Conservation (phyloP, 1,140 invertebrate genomes). For the Drosophila micromelanica region DNA sequence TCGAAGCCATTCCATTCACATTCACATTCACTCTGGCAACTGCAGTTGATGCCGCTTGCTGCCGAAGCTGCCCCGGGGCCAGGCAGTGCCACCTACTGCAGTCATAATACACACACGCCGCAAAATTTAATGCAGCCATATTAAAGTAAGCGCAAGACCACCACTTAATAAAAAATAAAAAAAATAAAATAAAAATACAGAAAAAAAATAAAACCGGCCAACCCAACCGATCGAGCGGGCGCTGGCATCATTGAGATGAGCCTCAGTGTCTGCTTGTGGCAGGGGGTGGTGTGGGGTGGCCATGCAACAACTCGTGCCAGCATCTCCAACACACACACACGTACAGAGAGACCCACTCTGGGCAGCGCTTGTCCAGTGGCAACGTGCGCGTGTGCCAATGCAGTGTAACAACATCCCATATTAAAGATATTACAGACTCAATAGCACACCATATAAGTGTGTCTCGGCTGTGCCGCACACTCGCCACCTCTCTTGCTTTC, state of each 20-base stretch:
- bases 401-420: slow-evolving; percentile 83
- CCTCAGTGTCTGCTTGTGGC: background rate
- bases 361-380: slow-evolving; percentile 75
- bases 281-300: slow-evolving; percentile 10
- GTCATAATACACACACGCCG: slow-evolving; percentile 73
- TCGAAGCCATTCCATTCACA: slow-evolving; percentile 20
- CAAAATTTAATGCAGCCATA: slow-evolving; percentile 70
- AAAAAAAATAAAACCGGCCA: slow-evolving; percentile 53
- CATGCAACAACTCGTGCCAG: slow-evolving; percentile 44
- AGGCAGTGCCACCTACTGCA: slow-evolving; percentile 73
- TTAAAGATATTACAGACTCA: slow-evolving; percentile 83
- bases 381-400: slow-evolving; percentile 83
- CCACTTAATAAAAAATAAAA: slow-evolving; percentile 69
- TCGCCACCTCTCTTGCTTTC: background rate
- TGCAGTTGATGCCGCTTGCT: slow-evolving; percentile 15
- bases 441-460: slow-evolving; percentile 81
- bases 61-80: slow-evolving; percentile 37
- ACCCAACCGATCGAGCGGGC: slow-evolving; percentile 15
- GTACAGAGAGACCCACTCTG: slow-evolving; percentile 26
- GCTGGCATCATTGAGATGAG: slow-evolving; percentile 42
- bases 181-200: slow-evolving; percentile 49
- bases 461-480: slow-evolving; percentile 40
- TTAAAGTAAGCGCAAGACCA: slow-evolving; percentile 73
- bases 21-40: slow-evolving; percentile 28
- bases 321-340: slow-evolving; percentile 21